Percentiles rank a stretch among this genome's conserved stretches.
These are phyloP conservation scores for Laspeyria flexula DNA, from an alignment of 2,888 invertebrate species.

Conservation along the genomic window DNA sequence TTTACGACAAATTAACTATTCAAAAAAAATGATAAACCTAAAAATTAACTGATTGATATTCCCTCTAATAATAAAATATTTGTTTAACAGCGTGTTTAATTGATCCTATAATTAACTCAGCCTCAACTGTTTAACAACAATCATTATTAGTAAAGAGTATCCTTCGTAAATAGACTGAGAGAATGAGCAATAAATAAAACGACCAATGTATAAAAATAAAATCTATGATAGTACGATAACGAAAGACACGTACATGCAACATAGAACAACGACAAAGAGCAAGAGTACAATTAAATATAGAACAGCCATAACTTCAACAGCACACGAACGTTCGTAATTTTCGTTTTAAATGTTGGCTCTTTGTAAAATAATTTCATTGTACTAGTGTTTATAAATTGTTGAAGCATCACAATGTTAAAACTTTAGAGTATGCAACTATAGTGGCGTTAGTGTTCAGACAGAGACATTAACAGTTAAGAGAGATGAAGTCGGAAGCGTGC, in stretches of 20 bases:
- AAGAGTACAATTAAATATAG: conserved; percentile 23
- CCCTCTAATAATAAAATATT: neutral
- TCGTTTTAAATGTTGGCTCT: conserved; percentile 32
- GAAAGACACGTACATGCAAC: conserved; percentile 65
- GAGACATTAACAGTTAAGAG: conserved; percentile 40
- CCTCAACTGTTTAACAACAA: neutral
- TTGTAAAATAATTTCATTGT: conserved; percentile 18
- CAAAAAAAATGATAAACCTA: neutral
- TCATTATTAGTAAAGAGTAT: neutral
- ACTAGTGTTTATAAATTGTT: conserved; percentile 13
- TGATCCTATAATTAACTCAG: too few species aligned
- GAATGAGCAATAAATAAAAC: neutral
- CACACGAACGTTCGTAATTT: too few species aligned
- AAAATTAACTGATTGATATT: neutral
- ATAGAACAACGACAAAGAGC: conserved; percentile 55
- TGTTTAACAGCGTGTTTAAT: neutral
- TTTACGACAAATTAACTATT: too few species aligned
- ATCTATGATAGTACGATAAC: conserved; percentile 31
- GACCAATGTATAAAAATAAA: conserved; percentile 9
- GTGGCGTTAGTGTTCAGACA: conserved; percentile 44
- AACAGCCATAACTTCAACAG: conserved; percentile 39
- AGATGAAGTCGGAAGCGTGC: conserved; percentile 77
- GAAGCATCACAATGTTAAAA: conserved; percentile 34
- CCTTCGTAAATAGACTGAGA: neutral
- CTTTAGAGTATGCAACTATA: conserved; percentile 40